Base-by-base conservation (phyloP, 92 coral and sea anemone genomes). In the Desmophyllum pertusum region DNA sequence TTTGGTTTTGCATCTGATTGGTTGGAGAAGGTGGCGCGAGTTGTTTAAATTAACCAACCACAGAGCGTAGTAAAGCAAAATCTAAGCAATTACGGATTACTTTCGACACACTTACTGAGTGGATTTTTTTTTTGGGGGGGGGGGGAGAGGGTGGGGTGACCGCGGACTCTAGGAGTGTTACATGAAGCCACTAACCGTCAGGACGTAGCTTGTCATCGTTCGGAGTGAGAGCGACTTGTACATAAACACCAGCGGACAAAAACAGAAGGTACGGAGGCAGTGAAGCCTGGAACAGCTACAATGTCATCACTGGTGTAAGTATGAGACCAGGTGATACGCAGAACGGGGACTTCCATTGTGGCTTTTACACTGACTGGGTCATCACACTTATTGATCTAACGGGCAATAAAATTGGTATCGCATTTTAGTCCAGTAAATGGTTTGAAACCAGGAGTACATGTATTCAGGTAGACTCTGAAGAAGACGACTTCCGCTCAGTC, bases 291-390 rank as follows among this genome's bases (percentile, higher is more conserved):
- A 21, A 91, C 91, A 19, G 35, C 76, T 2, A 88, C 79, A 1
- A 83, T 77, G 55, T 91, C 85, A 25, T 85, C 83, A 80, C 89
- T 84, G 55, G 81, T 81, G 84, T 84, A 88, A 11, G 70, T 81
- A 76, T 85, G 90, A 9, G 94, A 84, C 94, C 94, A 91, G 41
- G 90, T 82, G 50, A 91, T 66, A 61, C 0, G 46, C 29, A 83
- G 86, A 51, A 85, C 88, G 23, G 88, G 81, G 65, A 92, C 95
- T 74, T 84, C 83, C 84, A 92, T 83, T 8, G 88, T 70, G 30
- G 95, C 83, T 27, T 87, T 86, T 67, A 84, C 88, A 13, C 93
- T 63, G 38, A 92, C 91, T 36, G 93, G 93, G 46, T 87, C 89
- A 74, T 70, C 83, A 52, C 95, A 92, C 70, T 88, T 85, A 51